Evolutionary conservation across 2,888 invertebrate genomes (phyloP).

Genomic region (Pterobdella sp.): DNA sequence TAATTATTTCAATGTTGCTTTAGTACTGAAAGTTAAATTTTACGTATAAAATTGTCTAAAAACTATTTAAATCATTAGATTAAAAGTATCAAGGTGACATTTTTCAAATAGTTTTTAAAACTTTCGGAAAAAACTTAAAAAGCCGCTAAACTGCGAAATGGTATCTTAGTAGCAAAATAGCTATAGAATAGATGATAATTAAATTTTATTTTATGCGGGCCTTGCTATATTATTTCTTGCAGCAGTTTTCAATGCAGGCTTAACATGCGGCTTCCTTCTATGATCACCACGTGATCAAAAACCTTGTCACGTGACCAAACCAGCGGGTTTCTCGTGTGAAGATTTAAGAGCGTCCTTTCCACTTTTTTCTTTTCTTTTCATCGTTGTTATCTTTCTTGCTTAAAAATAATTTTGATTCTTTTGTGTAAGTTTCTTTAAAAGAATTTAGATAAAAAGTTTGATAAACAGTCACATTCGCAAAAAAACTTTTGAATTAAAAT

Average conservation of each 20-base stretch:
- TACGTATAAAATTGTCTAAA: background rate
- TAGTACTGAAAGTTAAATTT: background rate
- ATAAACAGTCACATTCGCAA: no score
- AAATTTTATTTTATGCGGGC: no score
- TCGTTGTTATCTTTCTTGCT: background rate
- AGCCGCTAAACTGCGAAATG: no score
- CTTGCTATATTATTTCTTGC: no score
- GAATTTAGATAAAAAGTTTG: background rate
- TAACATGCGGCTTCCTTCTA: background rate
- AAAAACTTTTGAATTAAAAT: no score
- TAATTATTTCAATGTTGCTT: constrained; percentile 11
- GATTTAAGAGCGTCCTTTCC: constrained; percentile 1
- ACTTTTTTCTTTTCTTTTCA: background rate
- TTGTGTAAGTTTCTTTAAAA: background rate
- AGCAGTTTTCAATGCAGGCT: no score
- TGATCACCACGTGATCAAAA: constrained; percentile 13
- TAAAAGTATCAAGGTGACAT: no score
- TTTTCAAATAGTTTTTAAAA: no score
- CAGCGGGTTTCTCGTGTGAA: background rate
- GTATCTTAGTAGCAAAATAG: no score
- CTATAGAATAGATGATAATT: no score
- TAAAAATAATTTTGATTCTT: background rate
- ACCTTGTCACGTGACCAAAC: constrained; percentile 11
- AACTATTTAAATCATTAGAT: background rate
- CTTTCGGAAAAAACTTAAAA: no score